Base-by-base conservation (phyloP, 2,888 invertebrate genomes). In the Spatulosminthurus flaviceps region DNA sequence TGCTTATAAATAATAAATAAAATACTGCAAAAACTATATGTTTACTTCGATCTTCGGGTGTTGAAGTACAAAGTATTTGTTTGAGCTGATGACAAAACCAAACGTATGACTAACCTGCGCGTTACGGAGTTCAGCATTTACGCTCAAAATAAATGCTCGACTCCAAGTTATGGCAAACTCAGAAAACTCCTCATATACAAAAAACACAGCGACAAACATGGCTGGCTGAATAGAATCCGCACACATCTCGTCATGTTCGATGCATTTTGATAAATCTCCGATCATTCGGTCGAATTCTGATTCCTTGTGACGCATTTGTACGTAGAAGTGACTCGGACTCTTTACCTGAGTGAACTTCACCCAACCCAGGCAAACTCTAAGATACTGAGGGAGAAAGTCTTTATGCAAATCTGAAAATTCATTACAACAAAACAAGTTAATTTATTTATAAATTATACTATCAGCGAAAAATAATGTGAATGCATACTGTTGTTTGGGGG, bases 71-170 rank as follows among this genome's bases (percentile, higher is more conserved):
- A n/a, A n/a, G n/a, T n/a, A n/a, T 41, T 41, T 41, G 9, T 41
- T 41, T 41, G 41, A 41, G 41, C 7, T 41, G 9, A 41, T 41
- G 9, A 41, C 41, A 41, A 41, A 9, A 9, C 7, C 13, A 7
- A 41, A 41, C 41, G n/a, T n/a, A n/a, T n/a, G n/a, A n/a, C n/a
- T 78, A 73, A 73, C 78, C 64, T 64, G 22, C 5, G 72, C 78
- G n/a, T 73, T 43, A 4, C 0, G 11, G 1, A 72, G 41, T 0
- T 28, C 22, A 28, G 51, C 5, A 26, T 29, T 28, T 13, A 41
- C 41, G 13, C 43, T 42, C 64, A 64, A 43, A 21, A 79, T 34
- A 43, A 67, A 79, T 11, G 29, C 79, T 11, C 79, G 34, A 51
- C 74, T 43, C 79, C 79, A 79, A 16, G 67, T 64, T 16, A 34